Conservation (phyloP, 2,888 invertebrate species). For the Tribolium freemani region DNA sequence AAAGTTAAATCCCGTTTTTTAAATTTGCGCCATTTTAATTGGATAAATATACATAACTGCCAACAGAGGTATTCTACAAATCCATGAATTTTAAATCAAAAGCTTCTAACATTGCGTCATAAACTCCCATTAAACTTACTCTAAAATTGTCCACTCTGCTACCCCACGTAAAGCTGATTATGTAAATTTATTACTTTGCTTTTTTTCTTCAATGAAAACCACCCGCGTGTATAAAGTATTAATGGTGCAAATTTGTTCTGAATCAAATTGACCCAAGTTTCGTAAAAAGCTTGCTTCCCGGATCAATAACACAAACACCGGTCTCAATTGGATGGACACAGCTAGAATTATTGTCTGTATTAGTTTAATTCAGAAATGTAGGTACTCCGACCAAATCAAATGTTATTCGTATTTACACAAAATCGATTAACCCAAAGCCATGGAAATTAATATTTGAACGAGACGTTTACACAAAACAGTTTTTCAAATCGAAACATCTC, state of each 20-base stretch:
- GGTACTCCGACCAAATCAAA: neutral
- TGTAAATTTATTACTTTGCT: constrained; percentile 19
- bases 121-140: constrained; percentile 12
- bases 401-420: neutral
- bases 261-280: constrained; percentile 5
- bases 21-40: neutral
- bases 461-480: neutral
- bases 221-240: neutral
- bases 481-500: neutral
- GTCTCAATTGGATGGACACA: constrained; percentile 3
- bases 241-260: constrained; percentile 11
- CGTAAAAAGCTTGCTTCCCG: neutral
- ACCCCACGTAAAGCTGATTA: constrained; percentile 25
- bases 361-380: neutral
- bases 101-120: neutral
- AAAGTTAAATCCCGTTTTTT: neutral
- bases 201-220: constrained; percentile 23
- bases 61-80: neutral
- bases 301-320: constrained; percentile 19
- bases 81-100: constrained; percentile 27
- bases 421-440: neutral
- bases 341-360: neutral
- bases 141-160: constrained; percentile 12
- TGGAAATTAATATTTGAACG: neutral
- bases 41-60: constrained; percentile 11